phyloP scores from a whole-genome alignment of 2,113 vertebrate genomes.

The Plestiodon gilberti region DNA sequence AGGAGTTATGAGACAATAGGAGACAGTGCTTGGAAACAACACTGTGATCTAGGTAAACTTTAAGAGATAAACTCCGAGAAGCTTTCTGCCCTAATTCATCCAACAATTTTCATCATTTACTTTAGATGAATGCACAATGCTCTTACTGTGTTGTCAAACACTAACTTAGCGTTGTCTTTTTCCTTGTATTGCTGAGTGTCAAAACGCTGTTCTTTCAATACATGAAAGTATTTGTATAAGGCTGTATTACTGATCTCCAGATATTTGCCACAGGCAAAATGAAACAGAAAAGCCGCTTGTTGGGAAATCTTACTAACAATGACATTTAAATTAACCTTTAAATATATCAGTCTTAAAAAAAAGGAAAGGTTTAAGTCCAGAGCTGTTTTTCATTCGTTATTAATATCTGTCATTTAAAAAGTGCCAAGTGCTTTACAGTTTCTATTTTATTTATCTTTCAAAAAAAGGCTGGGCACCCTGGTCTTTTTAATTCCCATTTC shows the following conservation, averaged over 20 bases:
- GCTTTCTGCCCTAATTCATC: slow-evolving; percentile 62
- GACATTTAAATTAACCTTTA: slow-evolving; percentile 67
- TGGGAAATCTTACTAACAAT: slow-evolving; percentile 73
- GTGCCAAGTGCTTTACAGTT: background rate
- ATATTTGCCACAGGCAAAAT: slow-evolving; percentile 77
- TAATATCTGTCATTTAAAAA: slow-evolving; percentile 36
- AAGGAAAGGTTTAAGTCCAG: slow-evolving; percentile 54
- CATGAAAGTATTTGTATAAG: slow-evolving; percentile 75
- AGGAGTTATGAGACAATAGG: slow-evolving; percentile 46
- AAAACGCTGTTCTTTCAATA: slow-evolving; percentile 82
- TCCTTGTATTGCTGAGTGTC: slow-evolving; percentile 73
- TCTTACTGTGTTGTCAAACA: slow-evolving; percentile 72
- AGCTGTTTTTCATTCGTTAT: slow-evolving; percentile 63
- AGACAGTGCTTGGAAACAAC: slow-evolving; percentile 47
- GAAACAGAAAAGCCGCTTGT: slow-evolving; percentile 73
- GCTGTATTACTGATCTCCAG: slow-evolving; percentile 78
- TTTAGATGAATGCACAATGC: slow-evolving; percentile 65
- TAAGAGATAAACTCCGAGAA: slow-evolving; percentile 53
- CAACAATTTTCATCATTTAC: slow-evolving; percentile 66
- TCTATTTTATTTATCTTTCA: background rate
- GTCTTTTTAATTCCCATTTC: background rate
- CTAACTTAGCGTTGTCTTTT: slow-evolving; percentile 61
- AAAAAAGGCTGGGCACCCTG: background rate
- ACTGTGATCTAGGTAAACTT: slow-evolving; percentile 54
- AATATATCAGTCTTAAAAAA: slow-evolving; percentile 60